These are phyloP conservation scores for Drosophila athabasca DNA, from an alignment of 1,140 invertebrate species.

Conservation along the genomic window DNA sequence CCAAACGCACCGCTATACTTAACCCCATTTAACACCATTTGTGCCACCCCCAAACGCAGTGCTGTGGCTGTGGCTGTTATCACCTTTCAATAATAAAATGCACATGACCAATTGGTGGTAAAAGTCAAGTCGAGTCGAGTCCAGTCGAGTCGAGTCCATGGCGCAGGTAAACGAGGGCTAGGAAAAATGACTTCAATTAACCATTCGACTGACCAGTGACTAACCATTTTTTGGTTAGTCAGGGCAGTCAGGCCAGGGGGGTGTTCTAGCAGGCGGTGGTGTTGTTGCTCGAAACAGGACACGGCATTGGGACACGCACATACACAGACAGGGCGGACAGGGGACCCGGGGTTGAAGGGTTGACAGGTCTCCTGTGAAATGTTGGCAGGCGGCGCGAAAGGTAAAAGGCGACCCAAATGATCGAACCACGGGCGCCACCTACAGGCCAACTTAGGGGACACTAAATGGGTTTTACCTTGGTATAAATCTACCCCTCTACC, in stretches of 20 bases:
- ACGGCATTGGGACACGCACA: slow-evolving; percentile 54
- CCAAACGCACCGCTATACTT: slow-evolving; percentile 27
- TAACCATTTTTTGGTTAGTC: slow-evolving; percentile 63
- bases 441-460: slow-evolving; percentile 14
- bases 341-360: slow-evolving; percentile 34
- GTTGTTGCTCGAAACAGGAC: not conserved
- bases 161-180: slow-evolving; percentile 56
- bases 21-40: slow-evolving; percentile 75
- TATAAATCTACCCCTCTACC: not conserved
- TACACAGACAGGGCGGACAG: not conserved
- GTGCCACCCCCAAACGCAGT: slow-evolving; percentile 39
- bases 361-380: slow-evolving; percentile 30
- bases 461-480: not conserved
- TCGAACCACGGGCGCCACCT: slow-evolving; percentile 23
- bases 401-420: slow-evolving; percentile 11
- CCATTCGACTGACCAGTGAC: slow-evolving; percentile 74
- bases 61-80: slow-evolving; percentile 47
- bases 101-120: slow-evolving; percentile 50
- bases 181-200: slow-evolving; percentile 81
- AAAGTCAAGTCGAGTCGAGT: slow-evolving; percentile 25
- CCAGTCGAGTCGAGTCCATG: slow-evolving; percentile 37
- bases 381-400: slow-evolving; percentile 8
- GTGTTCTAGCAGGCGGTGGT: not conserved
- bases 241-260: not conserved
- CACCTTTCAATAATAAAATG: slow-evolving; percentile 78